These are phyloP conservation scores for Ypsolopha sequella DNA, from an alignment of 2,888 invertebrate species.

Conservation along the genomic window DNA sequence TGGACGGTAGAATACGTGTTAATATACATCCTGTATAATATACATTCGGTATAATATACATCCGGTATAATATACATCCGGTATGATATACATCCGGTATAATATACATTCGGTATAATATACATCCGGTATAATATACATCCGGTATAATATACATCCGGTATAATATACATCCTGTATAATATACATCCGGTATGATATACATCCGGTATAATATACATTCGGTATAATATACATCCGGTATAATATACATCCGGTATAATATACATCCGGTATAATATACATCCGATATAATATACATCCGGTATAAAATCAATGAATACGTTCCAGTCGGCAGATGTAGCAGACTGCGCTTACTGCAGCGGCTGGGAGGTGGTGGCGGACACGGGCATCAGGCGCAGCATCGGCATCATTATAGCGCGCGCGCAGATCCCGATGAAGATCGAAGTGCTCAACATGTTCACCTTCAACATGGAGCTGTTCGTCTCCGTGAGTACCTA, in stretches of 20 bases:
- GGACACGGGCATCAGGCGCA: conserved; percentile 12
- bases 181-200: too few species aligned
- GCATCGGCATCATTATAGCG: conserved; percentile 14
- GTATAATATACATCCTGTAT: too few species aligned
- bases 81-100: too few species aligned
- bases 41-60: too few species aligned
- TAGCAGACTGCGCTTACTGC: conserved; percentile 13
- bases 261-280: background rate
- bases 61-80: too few species aligned
- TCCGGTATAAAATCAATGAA: background rate
- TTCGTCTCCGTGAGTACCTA: conserved; percentile 15
- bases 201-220: background rate
- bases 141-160: too few species aligned
- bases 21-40: too few species aligned
- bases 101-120: too few species aligned
- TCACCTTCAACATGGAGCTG: conserved; percentile 17
- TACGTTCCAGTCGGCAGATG: conserved; percentile 11
- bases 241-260: background rate
- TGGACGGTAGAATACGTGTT: too few species aligned
- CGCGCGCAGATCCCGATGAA: conserved; percentile 14
- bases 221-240: background rate
- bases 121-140: too few species aligned
- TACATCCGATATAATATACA: background rate
- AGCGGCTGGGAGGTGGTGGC: conserved; percentile 15
- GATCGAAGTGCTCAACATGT: conserved; percentile 13